Percentiles rank a stretch among this genome's conserved stretches.
These are phyloP conservation scores for Poicephalus gulielmi DNA, from an alignment of 2,113 vertebrate genomes.

Conservation along the genomic window DNA sequence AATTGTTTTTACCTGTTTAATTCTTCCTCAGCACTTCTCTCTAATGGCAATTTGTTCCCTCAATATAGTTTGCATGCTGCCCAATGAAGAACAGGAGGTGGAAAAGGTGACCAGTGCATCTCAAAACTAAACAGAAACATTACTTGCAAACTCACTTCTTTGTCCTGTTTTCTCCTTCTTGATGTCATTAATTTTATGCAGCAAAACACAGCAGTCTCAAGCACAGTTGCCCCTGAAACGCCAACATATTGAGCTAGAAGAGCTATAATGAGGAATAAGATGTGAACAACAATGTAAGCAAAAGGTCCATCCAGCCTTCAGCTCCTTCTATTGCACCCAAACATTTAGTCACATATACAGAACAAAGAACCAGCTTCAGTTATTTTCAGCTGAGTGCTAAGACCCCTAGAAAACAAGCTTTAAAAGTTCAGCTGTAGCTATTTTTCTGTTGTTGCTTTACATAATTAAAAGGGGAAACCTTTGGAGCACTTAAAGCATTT, in stretches of 20 bases:
- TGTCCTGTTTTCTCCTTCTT: background rate
- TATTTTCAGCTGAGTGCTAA: background rate
- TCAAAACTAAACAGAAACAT: background rate
- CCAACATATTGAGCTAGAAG: background rate
- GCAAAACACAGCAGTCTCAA: background rate
- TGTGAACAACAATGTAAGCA: background rate
- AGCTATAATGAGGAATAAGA: background rate
- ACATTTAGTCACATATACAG: background rate
- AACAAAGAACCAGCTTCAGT: background rate
- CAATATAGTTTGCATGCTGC: fast-evolving
- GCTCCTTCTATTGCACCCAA: background rate
- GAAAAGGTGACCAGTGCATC: background rate
- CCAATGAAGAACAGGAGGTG: background rate
- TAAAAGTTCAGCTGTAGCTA: background rate
- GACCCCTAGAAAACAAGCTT: background rate
- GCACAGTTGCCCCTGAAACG: background rate
- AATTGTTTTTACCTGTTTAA: background rate
- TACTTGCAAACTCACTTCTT: background rate
- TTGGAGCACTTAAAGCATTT: background rate
- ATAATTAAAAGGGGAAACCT: background rate
- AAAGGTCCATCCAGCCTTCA: background rate
- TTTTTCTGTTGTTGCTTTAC: background rate
- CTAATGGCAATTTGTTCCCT: background rate
- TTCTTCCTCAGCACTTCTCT: background rate
- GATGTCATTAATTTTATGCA: background rate